Conservation (phyloP, 2,797 vertebrate genomes). For the Hirundo rustica region DNA sequence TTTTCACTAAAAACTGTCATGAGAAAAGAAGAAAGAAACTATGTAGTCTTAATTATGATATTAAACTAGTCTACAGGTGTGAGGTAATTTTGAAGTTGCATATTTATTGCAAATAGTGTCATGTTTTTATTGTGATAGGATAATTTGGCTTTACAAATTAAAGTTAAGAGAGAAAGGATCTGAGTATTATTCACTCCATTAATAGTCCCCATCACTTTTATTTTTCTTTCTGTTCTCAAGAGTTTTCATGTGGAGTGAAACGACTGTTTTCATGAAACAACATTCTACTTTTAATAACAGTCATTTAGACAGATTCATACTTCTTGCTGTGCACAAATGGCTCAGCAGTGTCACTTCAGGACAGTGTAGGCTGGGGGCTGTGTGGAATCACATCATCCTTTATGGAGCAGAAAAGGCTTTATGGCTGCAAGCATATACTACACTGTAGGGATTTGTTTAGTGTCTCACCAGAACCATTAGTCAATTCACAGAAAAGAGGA, state of each 20-base stretch:
- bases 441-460: not conserved
- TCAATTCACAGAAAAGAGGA: not conserved
- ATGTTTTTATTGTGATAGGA: not conserved
- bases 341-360: conserved; percentile 13
- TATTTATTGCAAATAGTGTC: not conserved
- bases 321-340: conserved; percentile 34
- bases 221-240: not conserved
- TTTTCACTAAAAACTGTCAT: not conserved
- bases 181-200: not conserved
- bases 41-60: not conserved
- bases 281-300: conserved; percentile 22
- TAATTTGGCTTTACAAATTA: not conserved
- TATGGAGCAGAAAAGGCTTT: conserved; percentile 1
- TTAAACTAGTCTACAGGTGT: not conserved
- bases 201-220: not conserved
- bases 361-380: not conserved
- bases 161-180: not conserved
- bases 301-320: conserved; percentile 12
- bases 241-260: conserved; percentile 15
- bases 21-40: not conserved
- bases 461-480: not conserved
- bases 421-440: not conserved
- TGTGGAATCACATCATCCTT: not conserved
- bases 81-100: not conserved
- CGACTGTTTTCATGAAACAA: not conserved